Conservation (phyloP, 2,888 invertebrate genomes). For the Selenia dentaria region DNA sequence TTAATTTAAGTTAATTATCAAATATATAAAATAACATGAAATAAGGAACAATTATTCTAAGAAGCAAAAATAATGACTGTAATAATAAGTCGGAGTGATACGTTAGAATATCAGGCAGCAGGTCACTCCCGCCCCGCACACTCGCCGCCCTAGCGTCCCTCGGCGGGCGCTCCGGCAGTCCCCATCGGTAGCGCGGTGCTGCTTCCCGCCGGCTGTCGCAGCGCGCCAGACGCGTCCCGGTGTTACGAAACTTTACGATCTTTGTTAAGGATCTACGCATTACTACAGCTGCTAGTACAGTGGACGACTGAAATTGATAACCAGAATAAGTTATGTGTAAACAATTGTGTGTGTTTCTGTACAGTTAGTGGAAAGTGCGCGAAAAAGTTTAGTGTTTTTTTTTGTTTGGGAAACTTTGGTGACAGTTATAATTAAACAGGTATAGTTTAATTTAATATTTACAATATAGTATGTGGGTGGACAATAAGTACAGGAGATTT, state of each 20-base stretch:
- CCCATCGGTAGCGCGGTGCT: not conserved
- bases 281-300: not conserved
- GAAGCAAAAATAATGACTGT: too few relatives aligned
- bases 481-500: too few relatives aligned
- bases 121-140: constrained; percentile 7
- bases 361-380: not conserved
- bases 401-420: not conserved
- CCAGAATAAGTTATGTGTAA: not conserved
- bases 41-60: too few relatives aligned
- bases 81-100: too few relatives aligned
- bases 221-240: not conserved
- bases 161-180: not conserved
- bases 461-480: too few relatives aligned
- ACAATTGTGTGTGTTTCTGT: not conserved
- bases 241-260: not conserved
- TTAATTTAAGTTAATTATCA: too few relatives aligned
- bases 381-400: not conserved
- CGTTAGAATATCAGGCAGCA: too few relatives aligned
- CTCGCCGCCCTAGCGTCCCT: constrained; percentile 1
- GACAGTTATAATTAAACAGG: not conserved
- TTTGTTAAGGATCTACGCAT: not conserved
- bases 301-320: not conserved
- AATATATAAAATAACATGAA: too few relatives aligned
- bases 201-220: not conserved
- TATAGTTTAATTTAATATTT: not conserved